These are phyloP conservation scores for Diplodus sargus DNA, from an alignment of 2,797 vertebrate species.

Conservation along the genomic window DNA sequence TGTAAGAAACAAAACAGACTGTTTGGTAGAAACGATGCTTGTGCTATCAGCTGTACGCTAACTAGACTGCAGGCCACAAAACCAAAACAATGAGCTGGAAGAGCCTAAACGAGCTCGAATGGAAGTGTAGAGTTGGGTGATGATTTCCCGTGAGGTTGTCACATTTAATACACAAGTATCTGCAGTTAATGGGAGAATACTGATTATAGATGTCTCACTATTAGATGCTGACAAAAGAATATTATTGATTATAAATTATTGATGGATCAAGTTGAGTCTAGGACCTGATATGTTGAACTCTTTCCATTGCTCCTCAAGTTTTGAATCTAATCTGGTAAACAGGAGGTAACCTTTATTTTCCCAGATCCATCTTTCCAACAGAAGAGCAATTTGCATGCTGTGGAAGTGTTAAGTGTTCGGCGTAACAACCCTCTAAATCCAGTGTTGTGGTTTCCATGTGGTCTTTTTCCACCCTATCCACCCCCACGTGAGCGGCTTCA, in stretches of 20 bases:
- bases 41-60: neutral
- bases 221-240: neutral
- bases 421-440: neutral
- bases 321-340: neutral
- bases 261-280: neutral
- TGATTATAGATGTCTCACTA: neutral
- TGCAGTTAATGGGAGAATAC: too few relatives aligned
- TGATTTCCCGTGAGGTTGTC: neutral
- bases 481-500: conserved; percentile 26
- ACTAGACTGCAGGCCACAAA: neutral
- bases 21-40: too few relatives aligned
- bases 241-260: neutral
- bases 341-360: neutral
- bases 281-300: neutral
- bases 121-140: neutral
- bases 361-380: neutral
- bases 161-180: neutral
- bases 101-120: neutral
- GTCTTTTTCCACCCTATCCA: conserved; percentile 2
- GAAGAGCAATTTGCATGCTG: conserved; percentile 9
- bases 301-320: neutral
- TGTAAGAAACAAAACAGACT: too few relatives aligned
- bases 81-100: neutral
- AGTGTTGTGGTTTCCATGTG: conserved; percentile 26
- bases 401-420: neutral